Evolutionary conservation across 1,140 invertebrate species (phyloP).

Genomic region (Zelostemma sp.): DNA sequence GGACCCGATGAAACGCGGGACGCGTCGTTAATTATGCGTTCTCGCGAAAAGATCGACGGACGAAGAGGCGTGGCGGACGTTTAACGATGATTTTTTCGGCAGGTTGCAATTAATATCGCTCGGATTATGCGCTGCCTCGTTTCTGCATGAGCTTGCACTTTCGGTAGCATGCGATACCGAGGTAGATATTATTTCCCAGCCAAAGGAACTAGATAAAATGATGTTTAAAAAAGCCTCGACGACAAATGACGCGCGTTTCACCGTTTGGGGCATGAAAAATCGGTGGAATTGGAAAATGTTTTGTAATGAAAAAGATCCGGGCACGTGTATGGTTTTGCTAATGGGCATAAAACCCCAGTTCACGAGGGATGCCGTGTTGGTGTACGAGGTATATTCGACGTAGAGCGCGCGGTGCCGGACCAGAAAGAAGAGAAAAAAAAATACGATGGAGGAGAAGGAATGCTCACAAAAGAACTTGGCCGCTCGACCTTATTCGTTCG

Average conservation of each 20-base stretch:
- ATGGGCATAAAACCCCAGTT: not conserved
- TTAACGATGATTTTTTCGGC: constrained; percentile 44
- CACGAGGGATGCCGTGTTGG: not conserved
- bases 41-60: constrained; percentile 35
- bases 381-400: not conserved
- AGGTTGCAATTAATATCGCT: constrained; percentile 52
- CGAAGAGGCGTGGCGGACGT: constrained; percentile 42
- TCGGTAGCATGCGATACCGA: too few species aligned
- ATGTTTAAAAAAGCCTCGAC: not conserved
- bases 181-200: too few species aligned
- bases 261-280: not conserved
- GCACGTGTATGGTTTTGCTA: not conserved
- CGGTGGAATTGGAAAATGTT: not conserved
- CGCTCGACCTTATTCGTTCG: constrained; percentile 54
- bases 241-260: too few species aligned
- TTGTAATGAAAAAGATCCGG: not conserved
- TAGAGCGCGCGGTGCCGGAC: not conserved
- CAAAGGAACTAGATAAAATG: too few species aligned
- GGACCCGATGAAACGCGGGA: constrained; percentile 21
- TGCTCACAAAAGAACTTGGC: constrained; percentile 56
- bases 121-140: constrained; percentile 38
- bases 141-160: constrained; percentile 47
- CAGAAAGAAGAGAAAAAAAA: not conserved
- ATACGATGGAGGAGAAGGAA: constrained; percentile 26
- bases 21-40: constrained; percentile 45